A percentile compares a stretch with the other conserved stretches of the same genome.
These are phyloP conservation scores for Spatulosminthurus flaviceps DNA, from an alignment of 2,888 invertebrate species.

Conservation along the genomic window DNA sequence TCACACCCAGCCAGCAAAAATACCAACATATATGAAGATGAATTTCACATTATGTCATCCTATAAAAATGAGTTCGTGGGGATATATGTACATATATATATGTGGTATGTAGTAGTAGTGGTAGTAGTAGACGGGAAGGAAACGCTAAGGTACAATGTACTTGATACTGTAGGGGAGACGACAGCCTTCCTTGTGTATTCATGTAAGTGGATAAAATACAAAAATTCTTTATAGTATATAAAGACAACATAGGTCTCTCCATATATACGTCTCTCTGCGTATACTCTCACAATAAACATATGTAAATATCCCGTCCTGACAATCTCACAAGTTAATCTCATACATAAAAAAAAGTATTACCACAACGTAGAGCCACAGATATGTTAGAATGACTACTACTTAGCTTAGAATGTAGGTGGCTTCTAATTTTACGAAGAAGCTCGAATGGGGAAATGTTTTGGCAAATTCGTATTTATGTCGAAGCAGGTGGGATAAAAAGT, in stretches of 20 bases:
- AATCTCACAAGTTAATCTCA: conserved; percentile 20
- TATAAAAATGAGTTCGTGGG: neutral
- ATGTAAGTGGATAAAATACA: too few species aligned
- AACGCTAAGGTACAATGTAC: conserved; percentile 13
- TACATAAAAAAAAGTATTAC: conserved; percentile 3
- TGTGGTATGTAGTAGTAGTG: too few species aligned
- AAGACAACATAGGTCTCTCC: neutral
- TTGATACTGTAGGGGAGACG: too few species aligned
- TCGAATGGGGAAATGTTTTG: conserved; percentile 44
- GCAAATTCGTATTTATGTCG: conserved; percentile 48
- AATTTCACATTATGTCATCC: conserved; percentile 8
- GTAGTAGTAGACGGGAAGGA: too few species aligned
- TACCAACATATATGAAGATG: conserved; percentile 21
- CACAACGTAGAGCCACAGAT: conserved; percentile 16
- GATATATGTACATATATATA: neutral
- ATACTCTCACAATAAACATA: neutral
- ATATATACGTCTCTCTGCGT: neutral
- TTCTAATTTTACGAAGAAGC: conserved; percentile 48
- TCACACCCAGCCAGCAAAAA: neutral
- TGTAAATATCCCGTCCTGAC: conserved; percentile 21
- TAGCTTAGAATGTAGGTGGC: conserved; percentile 44
- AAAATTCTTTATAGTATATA: too few species aligned
- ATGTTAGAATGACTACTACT: conserved; percentile 11
- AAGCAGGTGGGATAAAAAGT: conserved; percentile 47
- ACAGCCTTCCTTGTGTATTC: too few species aligned